Conservation (phyloP, 2,113 vertebrate genomes). For the Ailuropoda melanoleuca region DNA sequence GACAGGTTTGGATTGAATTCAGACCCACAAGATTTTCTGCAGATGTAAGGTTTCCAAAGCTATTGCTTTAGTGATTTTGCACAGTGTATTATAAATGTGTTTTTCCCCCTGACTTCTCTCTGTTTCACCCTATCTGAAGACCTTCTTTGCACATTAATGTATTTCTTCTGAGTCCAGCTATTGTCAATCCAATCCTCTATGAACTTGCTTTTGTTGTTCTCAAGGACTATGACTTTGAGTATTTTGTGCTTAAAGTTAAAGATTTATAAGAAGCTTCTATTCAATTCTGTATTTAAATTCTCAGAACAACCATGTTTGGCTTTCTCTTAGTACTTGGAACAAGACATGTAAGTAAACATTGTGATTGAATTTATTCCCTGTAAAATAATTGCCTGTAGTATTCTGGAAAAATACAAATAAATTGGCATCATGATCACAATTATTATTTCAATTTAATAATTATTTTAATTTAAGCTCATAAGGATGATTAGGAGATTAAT, state of each 20-base stretch:
- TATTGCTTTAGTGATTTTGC: conserved; percentile 79
- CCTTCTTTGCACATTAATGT: conserved; percentile 64
- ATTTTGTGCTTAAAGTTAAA: conserved; percentile 58
- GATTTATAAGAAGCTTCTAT: conserved; percentile 50
- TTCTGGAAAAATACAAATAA: background rate
- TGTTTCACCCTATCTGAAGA: conserved; percentile 60
- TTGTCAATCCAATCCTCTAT: conserved; percentile 36
- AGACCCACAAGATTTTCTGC: conserved; percentile 79
- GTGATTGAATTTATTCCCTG: background rate
- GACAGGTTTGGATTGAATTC: conserved; percentile 82
- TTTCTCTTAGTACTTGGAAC: background rate
- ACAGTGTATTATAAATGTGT: conserved; percentile 69
- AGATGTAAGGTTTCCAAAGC: conserved; percentile 73
- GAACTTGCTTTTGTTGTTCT: conserved; percentile 69
- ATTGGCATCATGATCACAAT: background rate
- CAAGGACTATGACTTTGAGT: conserved; percentile 24
- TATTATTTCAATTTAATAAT: background rate
- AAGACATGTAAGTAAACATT: background rate
- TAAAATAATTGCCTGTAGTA: background rate
- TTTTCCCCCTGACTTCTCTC: conserved; percentile 74
- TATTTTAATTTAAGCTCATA: background rate
- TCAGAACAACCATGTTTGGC: background rate
- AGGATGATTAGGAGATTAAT: background rate
- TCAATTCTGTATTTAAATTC: background rate
- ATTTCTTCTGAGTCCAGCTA: conserved; percentile 59